phyloP scores from a whole-genome alignment of 2,888 invertebrate genomes.

The Drosophila diplacantha region DNA sequence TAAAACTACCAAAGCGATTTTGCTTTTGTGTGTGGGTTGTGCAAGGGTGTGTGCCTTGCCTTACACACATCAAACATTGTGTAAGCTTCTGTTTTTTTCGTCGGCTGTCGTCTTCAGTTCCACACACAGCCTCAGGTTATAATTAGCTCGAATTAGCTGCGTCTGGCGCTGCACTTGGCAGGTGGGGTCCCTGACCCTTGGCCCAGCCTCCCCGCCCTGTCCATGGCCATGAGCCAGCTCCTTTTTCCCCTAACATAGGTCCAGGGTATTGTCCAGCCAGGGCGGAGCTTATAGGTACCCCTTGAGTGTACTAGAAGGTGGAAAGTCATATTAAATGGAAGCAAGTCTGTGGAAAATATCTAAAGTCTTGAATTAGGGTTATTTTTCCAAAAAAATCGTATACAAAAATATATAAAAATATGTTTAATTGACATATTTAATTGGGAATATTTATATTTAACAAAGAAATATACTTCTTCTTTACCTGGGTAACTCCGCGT shows the following conservation, averaged over 20 bases:
- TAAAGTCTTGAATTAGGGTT: not conserved
- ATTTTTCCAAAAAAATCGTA: not conserved
- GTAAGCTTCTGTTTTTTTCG: slow-evolving; percentile 14
- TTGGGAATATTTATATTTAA: not conserved
- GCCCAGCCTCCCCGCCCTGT: not conserved
- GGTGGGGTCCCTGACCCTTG: slow-evolving; percentile 31
- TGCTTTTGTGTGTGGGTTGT: slow-evolving; percentile 12
- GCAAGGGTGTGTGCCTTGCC: slow-evolving; percentile 15
- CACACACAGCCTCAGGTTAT: slow-evolving; percentile 44
- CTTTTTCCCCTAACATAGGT: not conserved
- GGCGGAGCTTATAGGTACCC: not conserved
- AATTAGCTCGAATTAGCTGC: slow-evolving; percentile 66
- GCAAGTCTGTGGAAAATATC: no score
- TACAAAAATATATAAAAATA: not conserved
- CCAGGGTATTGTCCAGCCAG: slow-evolving; percentile 10
- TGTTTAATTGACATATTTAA: not conserved
- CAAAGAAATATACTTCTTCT: not conserved
- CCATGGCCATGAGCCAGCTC: not conserved
- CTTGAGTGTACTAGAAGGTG: not conserved
- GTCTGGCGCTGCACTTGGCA: slow-evolving; percentile 59
- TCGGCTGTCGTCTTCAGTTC: slow-evolving; percentile 39
- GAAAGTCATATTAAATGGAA: not conserved
- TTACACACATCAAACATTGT: slow-evolving; percentile 59
- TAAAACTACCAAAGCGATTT: slow-evolving; percentile 53
- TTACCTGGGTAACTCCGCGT: not conserved